phyloP scores from a whole-genome alignment of 2,113 vertebrate species.

The Malurus melanocephalus region DNA sequence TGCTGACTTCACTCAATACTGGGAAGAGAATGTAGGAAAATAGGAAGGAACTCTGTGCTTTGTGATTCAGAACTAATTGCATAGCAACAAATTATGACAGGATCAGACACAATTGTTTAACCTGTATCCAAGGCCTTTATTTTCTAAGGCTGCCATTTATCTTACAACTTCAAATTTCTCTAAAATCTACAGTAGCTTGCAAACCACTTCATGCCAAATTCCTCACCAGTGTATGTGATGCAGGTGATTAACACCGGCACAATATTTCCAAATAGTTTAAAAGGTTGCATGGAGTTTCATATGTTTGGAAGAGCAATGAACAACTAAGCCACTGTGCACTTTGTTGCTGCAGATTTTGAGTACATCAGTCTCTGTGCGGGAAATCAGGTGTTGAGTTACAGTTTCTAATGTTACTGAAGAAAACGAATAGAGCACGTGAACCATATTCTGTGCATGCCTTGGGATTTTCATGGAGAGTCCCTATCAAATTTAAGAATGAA shows the following conservation, averaged over 20 bases:
- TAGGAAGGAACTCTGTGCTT: neutral
- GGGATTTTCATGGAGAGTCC: neutral
- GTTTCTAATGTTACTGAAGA: neutral
- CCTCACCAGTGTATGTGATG: neutral
- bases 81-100: neutral
- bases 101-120: conserved; percentile 12
- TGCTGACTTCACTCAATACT: neutral
- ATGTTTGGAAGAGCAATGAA: neutral
- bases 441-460: neutral
- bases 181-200: neutral
- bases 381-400: neutral
- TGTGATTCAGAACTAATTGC: neutral
- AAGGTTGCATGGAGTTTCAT: neutral
- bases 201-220: neutral
- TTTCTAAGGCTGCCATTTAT: neutral
- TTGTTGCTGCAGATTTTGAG: neutral
- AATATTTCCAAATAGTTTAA: neutral
- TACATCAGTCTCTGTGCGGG: neutral
- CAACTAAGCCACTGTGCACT: neutral
- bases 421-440: neutral
- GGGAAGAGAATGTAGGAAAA: neutral
- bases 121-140: neutral
- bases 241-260: neutral
- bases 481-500: neutral
- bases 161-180: neutral